Conservation (phyloP, 2,797 vertebrate genomes). For the Sparidentex hasta region DNA sequence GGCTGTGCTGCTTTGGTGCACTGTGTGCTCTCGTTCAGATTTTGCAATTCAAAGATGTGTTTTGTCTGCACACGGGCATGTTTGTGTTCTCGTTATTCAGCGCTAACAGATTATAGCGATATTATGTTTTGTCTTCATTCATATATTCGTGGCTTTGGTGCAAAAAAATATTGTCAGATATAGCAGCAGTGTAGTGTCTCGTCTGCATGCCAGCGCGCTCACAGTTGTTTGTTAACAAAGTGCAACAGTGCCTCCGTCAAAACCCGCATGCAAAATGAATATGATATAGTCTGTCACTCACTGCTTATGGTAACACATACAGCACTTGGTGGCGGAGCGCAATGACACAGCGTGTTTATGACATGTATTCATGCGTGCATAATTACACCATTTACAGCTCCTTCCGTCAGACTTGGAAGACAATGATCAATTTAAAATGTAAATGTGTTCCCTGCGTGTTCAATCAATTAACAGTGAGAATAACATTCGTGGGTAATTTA, state of each 20-base stretch:
- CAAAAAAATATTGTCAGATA: constrained; percentile 29
- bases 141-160: constrained; percentile 17
- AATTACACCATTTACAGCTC: constrained; percentile 67
- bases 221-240: constrained; percentile 39
- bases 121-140: constrained; percentile 37
- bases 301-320: constrained; percentile 48
- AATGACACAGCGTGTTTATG: constrained; percentile 44
- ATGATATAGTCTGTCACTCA: constrained; percentile 61
- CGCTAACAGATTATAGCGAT: constrained; percentile 33
- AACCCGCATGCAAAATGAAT: constrained; percentile 50
- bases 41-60: constrained; percentile 41
- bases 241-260: constrained; percentile 26
- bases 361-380: constrained; percentile 66
- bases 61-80: constrained; percentile 21
- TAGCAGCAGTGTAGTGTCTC: constrained; percentile 22
- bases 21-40: constrained; percentile 1
- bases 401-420: constrained; percentile 66
- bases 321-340: constrained; percentile 35
- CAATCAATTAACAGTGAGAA: constrained; percentile 68
- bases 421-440: constrained; percentile 79
- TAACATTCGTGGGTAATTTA: constrained; percentile 56
- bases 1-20: constrained; percentile 7
- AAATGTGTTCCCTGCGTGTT: constrained; percentile 66
- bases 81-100: constrained; percentile 25
- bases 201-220: constrained; percentile 17